Evolutionary conservation across 2,888 invertebrate species (phyloP).

Genomic region (Patella depressa): DNA sequence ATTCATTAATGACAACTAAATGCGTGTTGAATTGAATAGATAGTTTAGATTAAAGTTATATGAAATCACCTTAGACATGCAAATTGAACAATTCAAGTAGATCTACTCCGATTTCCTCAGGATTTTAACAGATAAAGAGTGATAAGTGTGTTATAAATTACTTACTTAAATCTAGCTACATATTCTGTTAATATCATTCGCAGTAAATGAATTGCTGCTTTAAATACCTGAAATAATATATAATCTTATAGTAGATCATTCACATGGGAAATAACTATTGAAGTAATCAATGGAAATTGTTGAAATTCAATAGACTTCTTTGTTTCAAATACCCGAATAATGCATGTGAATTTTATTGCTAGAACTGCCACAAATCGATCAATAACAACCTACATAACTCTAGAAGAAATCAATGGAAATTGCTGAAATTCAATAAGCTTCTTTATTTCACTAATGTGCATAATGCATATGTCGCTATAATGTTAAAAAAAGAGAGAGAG

Average conservation of each 20-base stretch:
- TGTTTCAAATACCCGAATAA: neutral
- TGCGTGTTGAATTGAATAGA: too few relatives aligned
- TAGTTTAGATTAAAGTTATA: too few relatives aligned
- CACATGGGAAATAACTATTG: neutral
- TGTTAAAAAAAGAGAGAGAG: neutral
- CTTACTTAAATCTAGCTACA: constrained; percentile 66
- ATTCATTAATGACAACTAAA: too few relatives aligned
- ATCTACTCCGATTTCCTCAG: too few relatives aligned
- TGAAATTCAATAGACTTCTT: too few relatives aligned
- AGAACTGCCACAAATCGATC: neutral
- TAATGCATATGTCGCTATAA: neutral
- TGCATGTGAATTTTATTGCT: neutral
- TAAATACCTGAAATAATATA: constrained; percentile 60
- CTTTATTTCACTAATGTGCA: too few relatives aligned
- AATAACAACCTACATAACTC: neutral
- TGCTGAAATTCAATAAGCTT: too few relatives aligned
- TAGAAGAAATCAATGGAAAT: too few relatives aligned
- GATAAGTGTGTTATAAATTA: neutral
- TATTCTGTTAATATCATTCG: constrained; percentile 65
- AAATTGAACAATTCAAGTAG: too few relatives aligned
- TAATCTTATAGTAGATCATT: neutral
- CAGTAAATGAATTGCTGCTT: constrained; percentile 61
- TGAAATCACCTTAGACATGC: too few relatives aligned
- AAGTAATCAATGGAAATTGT: neutral
- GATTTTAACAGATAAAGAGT: too few relatives aligned